Percentiles rank a stretch among this genome's conserved stretches.
Evolutionary conservation across 2,113 vertebrate genomes (phyloP).

Genomic region (Pangasianodon gigas): DNA sequence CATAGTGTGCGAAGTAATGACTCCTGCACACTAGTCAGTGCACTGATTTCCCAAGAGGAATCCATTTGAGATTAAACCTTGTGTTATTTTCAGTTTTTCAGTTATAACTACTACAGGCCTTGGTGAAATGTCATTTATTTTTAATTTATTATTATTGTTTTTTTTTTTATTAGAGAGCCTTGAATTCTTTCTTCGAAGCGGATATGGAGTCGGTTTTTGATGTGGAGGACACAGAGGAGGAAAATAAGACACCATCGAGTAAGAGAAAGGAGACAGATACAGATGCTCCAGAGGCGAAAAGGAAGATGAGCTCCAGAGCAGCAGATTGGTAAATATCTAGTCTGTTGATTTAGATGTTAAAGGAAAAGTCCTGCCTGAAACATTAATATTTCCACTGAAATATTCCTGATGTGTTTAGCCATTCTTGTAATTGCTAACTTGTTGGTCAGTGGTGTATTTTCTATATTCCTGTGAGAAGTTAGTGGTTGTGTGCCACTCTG

Average conservation of each 20-base stretch:
- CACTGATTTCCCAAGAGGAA: not conserved
- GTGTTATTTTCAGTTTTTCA: not conserved
- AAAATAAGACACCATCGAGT: constrained; percentile 13
- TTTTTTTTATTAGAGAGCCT: constrained; percentile 63
- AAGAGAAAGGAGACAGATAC: constrained; percentile 58
- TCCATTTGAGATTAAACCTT: not conserved
- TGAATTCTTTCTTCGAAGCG: constrained; percentile 76
- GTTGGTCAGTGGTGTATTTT: not conserved
- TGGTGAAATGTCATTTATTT: not conserved
- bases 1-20: not conserved
- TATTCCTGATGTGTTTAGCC: not conserved
- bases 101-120: not conserved
- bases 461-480: not conserved
- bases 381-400: not conserved
- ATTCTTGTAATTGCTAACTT: not conserved
- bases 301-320: constrained; percentile 27
- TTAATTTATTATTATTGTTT: not conserved
- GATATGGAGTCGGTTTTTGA: constrained; percentile 74
- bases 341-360: not conserved
- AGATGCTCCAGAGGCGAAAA: constrained; percentile 35
- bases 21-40: not conserved
- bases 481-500: not conserved
- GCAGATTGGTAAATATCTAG: constrained; percentile 13
- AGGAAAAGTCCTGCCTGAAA: not conserved
- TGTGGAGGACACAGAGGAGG: constrained; percentile 57